Base-by-base conservation (phyloP, 2,888 invertebrate species). In the Drosophila meridiana region DNA sequence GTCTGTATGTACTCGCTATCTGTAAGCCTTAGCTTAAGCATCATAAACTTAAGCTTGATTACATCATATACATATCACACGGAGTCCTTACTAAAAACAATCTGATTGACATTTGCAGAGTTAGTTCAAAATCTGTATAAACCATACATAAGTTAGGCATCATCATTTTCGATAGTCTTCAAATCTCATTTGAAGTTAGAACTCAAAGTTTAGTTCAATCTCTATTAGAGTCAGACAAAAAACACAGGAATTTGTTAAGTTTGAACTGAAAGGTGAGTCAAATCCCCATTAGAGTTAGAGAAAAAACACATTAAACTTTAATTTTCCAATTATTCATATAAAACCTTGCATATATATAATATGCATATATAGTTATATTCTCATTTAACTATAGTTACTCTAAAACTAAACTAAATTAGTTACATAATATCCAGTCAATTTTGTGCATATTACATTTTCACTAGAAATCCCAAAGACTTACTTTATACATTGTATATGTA, bases 11-110 rank as follows among this genome's bases (percentile, higher is more conserved):
- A n/a, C 20, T 20, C 20, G 11, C 13, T 30, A 56, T n/a, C n/a
- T n/a, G n/a, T n/a, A 20, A 56, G 56, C 40, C 11, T 42, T 11
- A 42, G 40, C 30, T 40, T 2, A 13, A 34, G 52, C 4, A 28
- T 9, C 9, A 40, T 40, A 14, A 36, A 40, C 20, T 13, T 26
- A 52, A 52, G 52, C 52, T 52, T 36, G 34, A 36, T 52, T 52
- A 52, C 7, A 34, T 36, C 20, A 3, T 36, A 20, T 5, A 52
- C 7, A 20, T 34, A 34, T 34, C 7, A 26, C 1, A 1, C 13
- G 9, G 2, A 26, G 13, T 52, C 20, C 34, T 13, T 0, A 1
- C 34, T n/a, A n/a, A 9, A 32, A 32, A 9, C 5, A 4, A 50
- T 32, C 32, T 52, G 20, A 50, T 32, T 32, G 50, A 11, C 0